These are phyloP conservation scores for Drosophila demipolita DNA, from an alignment of 2,888 invertebrate species.

Conservation along the genomic window DNA sequence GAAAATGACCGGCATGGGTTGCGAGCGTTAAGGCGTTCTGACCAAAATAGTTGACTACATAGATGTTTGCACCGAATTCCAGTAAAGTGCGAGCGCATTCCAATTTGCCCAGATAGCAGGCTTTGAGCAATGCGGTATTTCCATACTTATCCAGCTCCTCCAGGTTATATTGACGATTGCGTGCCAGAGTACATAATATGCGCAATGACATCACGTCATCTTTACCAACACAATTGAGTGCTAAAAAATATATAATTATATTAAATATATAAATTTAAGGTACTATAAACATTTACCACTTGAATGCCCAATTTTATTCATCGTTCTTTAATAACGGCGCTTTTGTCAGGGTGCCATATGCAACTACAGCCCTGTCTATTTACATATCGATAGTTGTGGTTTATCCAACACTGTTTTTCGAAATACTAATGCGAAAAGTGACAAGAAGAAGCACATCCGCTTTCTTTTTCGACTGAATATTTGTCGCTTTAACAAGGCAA, in stretches of 20 bases:
- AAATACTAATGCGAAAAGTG: constrained; percentile 46
- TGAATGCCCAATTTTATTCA: constrained; percentile 29
- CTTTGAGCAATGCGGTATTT: constrained; percentile 83
- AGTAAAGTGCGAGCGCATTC: constrained; percentile 76
- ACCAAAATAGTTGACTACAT: constrained; percentile 82
- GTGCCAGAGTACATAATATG: constrained; percentile 64
- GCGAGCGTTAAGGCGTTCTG: constrained; percentile 84
- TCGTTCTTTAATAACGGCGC: constrained; percentile 52
- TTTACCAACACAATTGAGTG: constrained; percentile 62
- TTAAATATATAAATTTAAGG: neutral
- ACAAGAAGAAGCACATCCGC: constrained; percentile 68
- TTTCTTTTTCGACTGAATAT: constrained; percentile 79
- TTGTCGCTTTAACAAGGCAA: constrained; percentile 75
- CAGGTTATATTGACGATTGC: constrained; percentile 53
- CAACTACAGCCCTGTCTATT: constrained; percentile 10
- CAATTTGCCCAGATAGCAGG: constrained; percentile 77
- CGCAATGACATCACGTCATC: constrained; percentile 69
- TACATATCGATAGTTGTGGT: constrained; percentile 6
- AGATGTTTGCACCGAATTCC: constrained; percentile 70
- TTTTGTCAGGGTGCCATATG: constrained; percentile 8
- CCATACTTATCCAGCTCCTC: constrained; percentile 82
- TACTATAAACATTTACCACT: constrained; percentile 48
- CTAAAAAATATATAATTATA: constrained; percentile 45
- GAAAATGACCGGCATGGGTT: constrained; percentile 72
- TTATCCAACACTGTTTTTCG: constrained; percentile 54